These are phyloP conservation scores for Margaritifera margaritifera DNA, from an alignment of 2,888 invertebrate species.

Conservation along the genomic window DNA sequence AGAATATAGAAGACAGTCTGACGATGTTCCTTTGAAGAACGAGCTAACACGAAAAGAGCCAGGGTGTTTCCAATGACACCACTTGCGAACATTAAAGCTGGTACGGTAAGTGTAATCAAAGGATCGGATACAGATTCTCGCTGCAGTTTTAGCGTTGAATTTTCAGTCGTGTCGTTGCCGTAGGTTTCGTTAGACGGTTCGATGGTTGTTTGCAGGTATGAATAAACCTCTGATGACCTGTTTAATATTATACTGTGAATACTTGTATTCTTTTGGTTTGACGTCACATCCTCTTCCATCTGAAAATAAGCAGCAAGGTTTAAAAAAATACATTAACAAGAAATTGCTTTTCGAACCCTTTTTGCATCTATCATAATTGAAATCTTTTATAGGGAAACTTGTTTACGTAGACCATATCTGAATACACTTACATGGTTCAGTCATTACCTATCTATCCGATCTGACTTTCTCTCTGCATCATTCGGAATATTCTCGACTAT, in stretches of 20 bases:
- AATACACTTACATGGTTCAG: too few relatives aligned
- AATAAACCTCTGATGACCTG: not conserved
- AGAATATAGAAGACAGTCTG: conserved; percentile 68
- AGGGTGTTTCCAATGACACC: conserved; percentile 66
- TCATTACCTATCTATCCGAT: too few relatives aligned
- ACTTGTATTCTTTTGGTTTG: not conserved
- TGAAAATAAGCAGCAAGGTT: not conserved
- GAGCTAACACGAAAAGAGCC: conserved; percentile 64
- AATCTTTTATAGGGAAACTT: too few relatives aligned
- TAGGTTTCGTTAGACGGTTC: conserved; percentile 5
- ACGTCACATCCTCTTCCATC: not conserved
- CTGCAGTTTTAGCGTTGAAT: too few relatives aligned
- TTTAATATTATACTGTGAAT: not conserved
- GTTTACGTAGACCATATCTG: too few relatives aligned
- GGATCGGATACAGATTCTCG: conserved; percentile 8
- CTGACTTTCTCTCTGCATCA: too few relatives aligned
- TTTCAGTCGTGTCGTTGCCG: not conserved
- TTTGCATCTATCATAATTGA: too few relatives aligned
- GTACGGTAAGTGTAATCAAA: conserved; percentile 34
- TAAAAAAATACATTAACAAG: too few relatives aligned
- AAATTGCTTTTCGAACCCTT: too few relatives aligned
- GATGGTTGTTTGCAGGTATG: not conserved
- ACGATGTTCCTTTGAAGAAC: conserved; percentile 58
- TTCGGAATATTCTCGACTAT: too few relatives aligned
- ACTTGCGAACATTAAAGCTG: conserved; percentile 52